Percentiles rank a stretch among this genome's conserved stretches.
Evolutionary conservation across 2,113 vertebrate genomes (phyloP).

Genomic region (Helogale parvula): DNA sequence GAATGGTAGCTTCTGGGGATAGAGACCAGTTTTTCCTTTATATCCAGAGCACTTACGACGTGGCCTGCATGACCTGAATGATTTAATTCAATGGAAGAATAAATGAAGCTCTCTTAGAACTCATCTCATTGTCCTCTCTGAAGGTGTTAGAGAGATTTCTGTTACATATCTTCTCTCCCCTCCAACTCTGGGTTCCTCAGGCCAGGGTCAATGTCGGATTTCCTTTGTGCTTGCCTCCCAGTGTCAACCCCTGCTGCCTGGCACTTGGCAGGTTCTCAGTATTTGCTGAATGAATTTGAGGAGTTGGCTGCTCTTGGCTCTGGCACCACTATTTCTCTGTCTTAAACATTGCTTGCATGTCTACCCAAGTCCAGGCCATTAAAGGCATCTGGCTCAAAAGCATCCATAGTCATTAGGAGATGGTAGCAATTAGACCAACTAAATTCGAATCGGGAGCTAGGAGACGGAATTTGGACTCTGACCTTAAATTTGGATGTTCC

Average conservation of each 20-base stretch:
- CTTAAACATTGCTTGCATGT: neutral
- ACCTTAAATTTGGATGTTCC: slow-evolving; percentile 49
- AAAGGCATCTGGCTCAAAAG: neutral
- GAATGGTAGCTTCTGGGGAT: neutral
- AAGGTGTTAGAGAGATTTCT: neutral
- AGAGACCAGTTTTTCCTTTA: neutral
- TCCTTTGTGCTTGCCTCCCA: neutral
- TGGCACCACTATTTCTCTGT: neutral
- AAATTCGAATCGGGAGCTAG: neutral
- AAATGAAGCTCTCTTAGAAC: neutral
- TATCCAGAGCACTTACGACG: neutral
- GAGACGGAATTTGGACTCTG: slow-evolving; percentile 26
- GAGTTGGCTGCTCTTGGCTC: neutral
- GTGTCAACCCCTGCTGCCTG: neutral
- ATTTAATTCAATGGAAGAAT: neutral
- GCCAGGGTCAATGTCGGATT: neutral
- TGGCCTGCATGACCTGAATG: neutral
- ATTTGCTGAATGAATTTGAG: neutral
- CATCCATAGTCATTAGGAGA: neutral
- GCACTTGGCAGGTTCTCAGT: neutral
- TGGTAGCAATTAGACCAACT: neutral
- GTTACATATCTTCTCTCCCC: neutral
- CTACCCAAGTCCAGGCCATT: neutral
- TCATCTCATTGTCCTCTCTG: neutral
- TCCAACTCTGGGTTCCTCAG: neutral